These are phyloP conservation scores for Drusus annulatus DNA, from an alignment of 1,140 invertebrate species.

Conservation along the genomic window DNA sequence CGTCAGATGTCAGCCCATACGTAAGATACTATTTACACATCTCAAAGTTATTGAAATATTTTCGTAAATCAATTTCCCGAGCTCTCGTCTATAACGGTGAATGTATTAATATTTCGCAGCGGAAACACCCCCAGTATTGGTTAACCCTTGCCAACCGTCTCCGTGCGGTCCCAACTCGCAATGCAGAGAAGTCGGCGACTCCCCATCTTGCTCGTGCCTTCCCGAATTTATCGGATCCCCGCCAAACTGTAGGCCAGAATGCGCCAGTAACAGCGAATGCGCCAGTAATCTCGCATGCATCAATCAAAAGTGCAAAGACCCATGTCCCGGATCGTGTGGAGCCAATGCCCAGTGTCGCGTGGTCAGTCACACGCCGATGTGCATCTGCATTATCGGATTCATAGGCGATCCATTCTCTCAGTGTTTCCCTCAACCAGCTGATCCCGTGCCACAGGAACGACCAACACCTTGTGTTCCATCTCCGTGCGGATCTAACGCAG, in stretches of 20 bases:
- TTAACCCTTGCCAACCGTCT: slow-evolving; percentile 77
- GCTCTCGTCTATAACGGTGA: slow-evolving; percentile 63
- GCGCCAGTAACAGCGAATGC: slow-evolving; percentile 77
- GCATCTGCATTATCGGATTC: slow-evolving; percentile 74
- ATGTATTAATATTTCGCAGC: slow-evolving; percentile 63
- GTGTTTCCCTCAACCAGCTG: slow-evolving; percentile 66
- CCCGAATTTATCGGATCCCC: slow-evolving; percentile 75
- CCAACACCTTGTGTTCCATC: slow-evolving; percentile 74
- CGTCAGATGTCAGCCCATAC: slow-evolving; percentile 70
- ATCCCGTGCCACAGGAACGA: slow-evolving; percentile 62
- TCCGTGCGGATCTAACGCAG: slow-evolving; percentile 79
- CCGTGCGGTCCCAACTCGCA: slow-evolving; percentile 81
- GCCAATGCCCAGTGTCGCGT: slow-evolving; percentile 77
- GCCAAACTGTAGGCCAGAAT: slow-evolving; percentile 79
- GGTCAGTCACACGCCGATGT: slow-evolving; percentile 77
- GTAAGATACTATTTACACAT: slow-evolving; percentile 58
- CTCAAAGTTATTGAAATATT: neutral
- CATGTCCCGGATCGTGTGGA: slow-evolving; percentile 78
- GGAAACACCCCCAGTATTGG: slow-evolving; percentile 69
- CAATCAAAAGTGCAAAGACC: slow-evolving; percentile 79
- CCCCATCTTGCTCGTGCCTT: slow-evolving; percentile 78
- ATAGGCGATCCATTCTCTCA: slow-evolving; percentile 75
- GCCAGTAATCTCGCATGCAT: slow-evolving; percentile 76
- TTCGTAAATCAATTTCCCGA: neutral
- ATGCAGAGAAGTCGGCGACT: slow-evolving; percentile 74